Conservation (phyloP, 2,113 vertebrate genomes). For the Nothoprocta pentlandii region DNA sequence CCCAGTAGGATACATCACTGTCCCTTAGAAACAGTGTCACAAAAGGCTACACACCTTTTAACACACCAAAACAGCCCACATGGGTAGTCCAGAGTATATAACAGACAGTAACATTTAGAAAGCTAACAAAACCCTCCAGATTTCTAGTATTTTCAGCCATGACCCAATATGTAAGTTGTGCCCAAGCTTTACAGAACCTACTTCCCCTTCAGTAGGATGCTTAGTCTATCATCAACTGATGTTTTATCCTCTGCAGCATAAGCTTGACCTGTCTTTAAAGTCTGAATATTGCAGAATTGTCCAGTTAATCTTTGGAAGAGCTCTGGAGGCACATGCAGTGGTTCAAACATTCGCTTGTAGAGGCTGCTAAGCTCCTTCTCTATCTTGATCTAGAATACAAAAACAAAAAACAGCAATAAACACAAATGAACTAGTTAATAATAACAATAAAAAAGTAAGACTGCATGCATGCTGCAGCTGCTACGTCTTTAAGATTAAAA, state of each 20-base stretch:
- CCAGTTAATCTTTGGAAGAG: conserved; percentile 94
- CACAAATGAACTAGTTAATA: neutral
- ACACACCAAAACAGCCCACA: neutral
- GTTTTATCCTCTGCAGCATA: conserved; percentile 97
- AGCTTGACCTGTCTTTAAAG: conserved; percentile 89
- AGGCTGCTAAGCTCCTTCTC: conserved; percentile 90
- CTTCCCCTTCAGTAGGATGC: conserved; percentile 97
- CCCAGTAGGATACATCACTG: neutral
- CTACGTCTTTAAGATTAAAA: neutral
- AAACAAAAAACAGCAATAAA: neutral
- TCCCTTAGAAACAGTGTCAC: neutral
- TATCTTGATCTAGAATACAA: conserved; percentile 90
- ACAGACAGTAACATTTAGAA: neutral
- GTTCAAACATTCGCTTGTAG: conserved; percentile 95
- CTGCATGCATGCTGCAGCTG: neutral
- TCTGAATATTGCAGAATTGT: conserved; percentile 96
- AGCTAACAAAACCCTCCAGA: neutral
- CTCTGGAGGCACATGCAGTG: conserved; percentile 91
- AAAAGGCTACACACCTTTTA: neutral
- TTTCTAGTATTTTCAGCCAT: neutral
- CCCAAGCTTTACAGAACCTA: conserved; percentile 73
- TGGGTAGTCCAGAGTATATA: accelerated
- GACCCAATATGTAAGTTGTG: neutral
- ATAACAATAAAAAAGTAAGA: neutral
- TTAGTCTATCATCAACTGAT: conserved; percentile 95